A percentile compares a stretch with the other conserved stretches of the same genome.
Conservation (phyloP, 30 jellyfish, hydroid and myxozoan genomes). For the Rhopilema esculentum region DNA sequence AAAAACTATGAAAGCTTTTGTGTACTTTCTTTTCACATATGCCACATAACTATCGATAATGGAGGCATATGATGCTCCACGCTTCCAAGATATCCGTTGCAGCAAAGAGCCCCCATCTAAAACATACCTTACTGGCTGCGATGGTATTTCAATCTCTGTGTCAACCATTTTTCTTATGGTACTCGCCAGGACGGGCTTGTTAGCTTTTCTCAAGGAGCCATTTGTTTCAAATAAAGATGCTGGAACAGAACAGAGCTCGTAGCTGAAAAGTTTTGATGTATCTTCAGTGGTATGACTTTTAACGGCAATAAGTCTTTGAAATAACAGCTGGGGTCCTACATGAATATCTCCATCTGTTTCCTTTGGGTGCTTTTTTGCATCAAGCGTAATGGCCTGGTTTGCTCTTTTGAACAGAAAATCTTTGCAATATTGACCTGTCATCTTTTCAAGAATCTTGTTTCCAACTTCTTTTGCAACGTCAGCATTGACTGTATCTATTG, state of each 20-base stretch:
- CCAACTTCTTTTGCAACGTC: slow-evolving; percentile 38
- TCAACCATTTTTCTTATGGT: slow-evolving; percentile 33
- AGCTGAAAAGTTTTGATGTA: slow-evolving; percentile 12
- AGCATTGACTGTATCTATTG: not conserved
- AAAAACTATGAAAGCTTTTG: too few species aligned
- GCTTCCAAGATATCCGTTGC: too few species aligned
- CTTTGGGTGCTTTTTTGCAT: slow-evolving; percentile 20
- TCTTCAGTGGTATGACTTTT: slow-evolving; percentile 45
- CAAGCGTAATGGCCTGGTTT: slow-evolving; percentile 15
- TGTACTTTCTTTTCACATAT: too few species aligned
- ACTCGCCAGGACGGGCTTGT: slow-evolving; percentile 42
- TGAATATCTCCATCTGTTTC: slow-evolving; percentile 38
- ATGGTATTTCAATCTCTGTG: slow-evolving; percentile 12
- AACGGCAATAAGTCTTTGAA: slow-evolving; percentile 48
- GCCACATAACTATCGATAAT: too few species aligned
- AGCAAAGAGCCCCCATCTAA: slow-evolving; percentile 53
- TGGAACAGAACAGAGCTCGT: slow-evolving; percentile 59
- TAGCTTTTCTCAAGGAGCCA: slow-evolving; percentile 58
- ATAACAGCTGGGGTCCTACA: slow-evolving; percentile 64
- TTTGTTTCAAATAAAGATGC: slow-evolving; percentile 43
- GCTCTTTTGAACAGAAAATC: slow-evolving; percentile 11
- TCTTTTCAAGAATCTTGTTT: slow-evolving; percentile 11
- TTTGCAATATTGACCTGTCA: slow-evolving; percentile 28
- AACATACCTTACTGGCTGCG: slow-evolving; percentile 27
- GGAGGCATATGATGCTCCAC: too few species aligned